Evolutionary conservation across 53 echinoderm and acorn worm species (phyloP), one percentile per base, ranked within the genome.

Genomic region (Hippasteria phrygiana): DNA sequence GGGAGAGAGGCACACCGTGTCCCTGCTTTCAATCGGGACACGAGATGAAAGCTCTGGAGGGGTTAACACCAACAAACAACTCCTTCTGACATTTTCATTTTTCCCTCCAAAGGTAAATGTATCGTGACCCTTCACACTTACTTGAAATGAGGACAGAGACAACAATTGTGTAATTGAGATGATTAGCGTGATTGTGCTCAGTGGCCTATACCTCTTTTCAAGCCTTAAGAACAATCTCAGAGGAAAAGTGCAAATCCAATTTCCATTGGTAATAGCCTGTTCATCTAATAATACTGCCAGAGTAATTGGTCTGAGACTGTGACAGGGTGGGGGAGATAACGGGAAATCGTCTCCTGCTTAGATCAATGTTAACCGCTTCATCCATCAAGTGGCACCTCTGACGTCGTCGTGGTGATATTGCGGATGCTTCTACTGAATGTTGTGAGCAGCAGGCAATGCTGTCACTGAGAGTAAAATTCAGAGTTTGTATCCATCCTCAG

Each of bases 241-340:
- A 72, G 71, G 55, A 29, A 71, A 71, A 67, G 79, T 69, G 80
- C 72, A 78, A 89, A 80, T 78, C 89, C 89, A 89, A 89, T 89
- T 89, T 89, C 71, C 89, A 89, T 79, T 29, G 10, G 39, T 89
- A 79, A 89, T 79, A 28, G 59, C 11, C 40, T 37, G 71, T 55
- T 79, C 70, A 79, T 89, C 55, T 32, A 55, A 79, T 79, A 79
- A 79, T 32, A 55, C 69, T 33, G 53, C 35, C 42, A 35, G 13
- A 4, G 41, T 89, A 89, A 89, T 79, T 89, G 89, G 80, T 71
- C 55, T 62, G 75, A 51, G 80, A 26, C 40, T 43, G 35, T 62
- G 74, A 41, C 41, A 20, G 42, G 74, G 22, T 43, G 3, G 74
- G 39, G 39, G 73, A 45, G 50, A 69, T 48, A 45, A 69, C 55